Conservation (phyloP, 1,140 invertebrate species). For the Drosophila pseudoananassae region DNA sequence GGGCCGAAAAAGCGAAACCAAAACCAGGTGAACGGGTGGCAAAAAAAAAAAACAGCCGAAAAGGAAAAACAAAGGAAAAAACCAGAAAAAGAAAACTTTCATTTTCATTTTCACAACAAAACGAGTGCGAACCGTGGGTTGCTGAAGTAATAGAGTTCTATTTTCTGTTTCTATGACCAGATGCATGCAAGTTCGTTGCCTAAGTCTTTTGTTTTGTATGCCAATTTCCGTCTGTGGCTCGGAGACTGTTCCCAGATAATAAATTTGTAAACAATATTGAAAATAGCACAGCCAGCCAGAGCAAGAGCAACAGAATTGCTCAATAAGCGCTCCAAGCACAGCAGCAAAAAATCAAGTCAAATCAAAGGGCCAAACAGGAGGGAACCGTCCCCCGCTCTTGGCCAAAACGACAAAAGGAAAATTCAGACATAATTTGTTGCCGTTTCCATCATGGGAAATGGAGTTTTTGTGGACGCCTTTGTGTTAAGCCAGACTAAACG, state of each 20-base stretch:
- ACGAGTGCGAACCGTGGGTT: slow-evolving; percentile 13
- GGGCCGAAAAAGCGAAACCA: slow-evolving; percentile 60
- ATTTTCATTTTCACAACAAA: slow-evolving; percentile 73
- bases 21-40: slow-evolving; percentile 76
- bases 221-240: slow-evolving; percentile 30
- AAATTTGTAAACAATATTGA: slow-evolving; percentile 79
- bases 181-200: slow-evolving; percentile 69
- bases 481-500: slow-evolving; percentile 68
- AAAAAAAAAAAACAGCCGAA: slow-evolving; percentile 47
- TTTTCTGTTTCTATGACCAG: slow-evolving; percentile 28
- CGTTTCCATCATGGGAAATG: slow-evolving; percentile 74
- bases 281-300: slow-evolving; percentile 59
- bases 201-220: slow-evolving; percentile 76
- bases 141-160: slow-evolving; percentile 47
- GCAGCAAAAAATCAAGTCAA: slow-evolving; percentile 44
- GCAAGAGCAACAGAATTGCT: slow-evolving; percentile 54
- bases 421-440: slow-evolving; percentile 74
- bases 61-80: slow-evolving; percentile 32
- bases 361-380: slow-evolving; percentile 53
- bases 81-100: slow-evolving; percentile 73
- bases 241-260: slow-evolving; percentile 68
- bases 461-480: slow-evolving; percentile 69
- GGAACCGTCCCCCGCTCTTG: slow-evolving; percentile 18
- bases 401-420: slow-evolving; percentile 67
- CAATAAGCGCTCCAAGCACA: slow-evolving; percentile 64